Evolutionary conservation across 2,113 vertebrate genomes (phyloP).

Genomic region (Oophaga pumilio): DNA sequence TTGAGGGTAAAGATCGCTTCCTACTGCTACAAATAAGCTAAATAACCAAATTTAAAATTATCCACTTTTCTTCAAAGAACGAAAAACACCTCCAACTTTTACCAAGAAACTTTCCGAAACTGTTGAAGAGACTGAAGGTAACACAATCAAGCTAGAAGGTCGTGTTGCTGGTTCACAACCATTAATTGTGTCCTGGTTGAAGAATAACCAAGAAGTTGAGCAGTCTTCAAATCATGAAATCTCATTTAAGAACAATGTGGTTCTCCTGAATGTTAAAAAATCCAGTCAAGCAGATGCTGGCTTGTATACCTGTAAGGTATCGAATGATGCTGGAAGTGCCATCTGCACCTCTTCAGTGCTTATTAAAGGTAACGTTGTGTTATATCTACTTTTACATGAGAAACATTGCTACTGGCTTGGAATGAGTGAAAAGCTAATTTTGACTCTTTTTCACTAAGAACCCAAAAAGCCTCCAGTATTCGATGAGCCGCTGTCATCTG

Average conservation of each 20-base stretch:
- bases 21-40: background rate
- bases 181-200: slow-evolving; percentile 86
- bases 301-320: slow-evolving; percentile 84
- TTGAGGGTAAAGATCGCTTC: background rate
- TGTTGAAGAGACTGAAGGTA: slow-evolving; percentile 90
- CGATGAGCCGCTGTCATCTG: slow-evolving; percentile 84
- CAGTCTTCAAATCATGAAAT: slow-evolving; percentile 84
- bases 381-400: background rate
- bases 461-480: slow-evolving; percentile 87
- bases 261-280: slow-evolving; percentile 83
- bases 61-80: slow-evolving; percentile 75
- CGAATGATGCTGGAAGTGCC: slow-evolving; percentile 86
- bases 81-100: slow-evolving; percentile 88
- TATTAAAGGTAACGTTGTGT: slow-evolving; percentile 82
- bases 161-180: slow-evolving; percentile 91
- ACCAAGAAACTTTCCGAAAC: slow-evolving; percentile 90
- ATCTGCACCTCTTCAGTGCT: slow-evolving; percentile 81
- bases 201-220: slow-evolving; percentile 80
- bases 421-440: background rate
- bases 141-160: slow-evolving; percentile 87
- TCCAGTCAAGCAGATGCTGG: slow-evolving; percentile 79
- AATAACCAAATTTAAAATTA: background rate
- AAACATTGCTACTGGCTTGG: background rate
- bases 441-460: slow-evolving; percentile 74
- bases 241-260: slow-evolving; percentile 85